Evolutionary conservation across 2,888 invertebrate genomes (phyloP).

Genomic region (Cosmopolites sordidus): DNA sequence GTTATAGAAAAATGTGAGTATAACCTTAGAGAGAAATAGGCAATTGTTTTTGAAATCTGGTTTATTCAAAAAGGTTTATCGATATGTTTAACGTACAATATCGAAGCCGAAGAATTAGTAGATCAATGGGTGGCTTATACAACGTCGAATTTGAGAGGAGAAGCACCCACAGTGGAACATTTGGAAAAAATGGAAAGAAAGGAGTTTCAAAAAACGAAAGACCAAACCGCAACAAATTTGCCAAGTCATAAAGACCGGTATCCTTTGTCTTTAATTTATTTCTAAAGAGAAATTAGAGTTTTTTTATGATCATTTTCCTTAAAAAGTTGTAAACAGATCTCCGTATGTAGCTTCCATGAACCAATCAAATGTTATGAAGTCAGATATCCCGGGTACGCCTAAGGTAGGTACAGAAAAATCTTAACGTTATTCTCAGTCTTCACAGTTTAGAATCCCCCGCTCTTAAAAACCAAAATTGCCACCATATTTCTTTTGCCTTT

Average conservation of each 20-base stretch:
- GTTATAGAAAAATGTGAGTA: constrained; percentile 58
- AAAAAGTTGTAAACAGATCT: constrained; percentile 5
- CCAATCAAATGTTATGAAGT: background rate
- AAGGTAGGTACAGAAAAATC: constrained; percentile 12
- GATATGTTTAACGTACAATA: constrained; percentile 60
- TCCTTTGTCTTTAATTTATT: constrained; percentile 7
- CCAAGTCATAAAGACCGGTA: constrained; percentile 1
- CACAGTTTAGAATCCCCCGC: background rate
- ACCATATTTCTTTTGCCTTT: constrained; percentile 38
- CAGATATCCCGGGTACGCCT: constrained; percentile 6
- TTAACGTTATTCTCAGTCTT: background rate
- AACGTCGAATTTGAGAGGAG: constrained; percentile 59
- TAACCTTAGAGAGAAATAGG: background rate
- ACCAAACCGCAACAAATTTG: constrained; percentile 3
- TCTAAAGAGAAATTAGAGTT: background rate
- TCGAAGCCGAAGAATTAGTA: constrained; percentile 66
- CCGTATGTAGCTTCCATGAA: background rate
- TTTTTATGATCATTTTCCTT: background rate
- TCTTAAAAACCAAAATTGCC: constrained; percentile 29
- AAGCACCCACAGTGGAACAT: constrained; percentile 57
- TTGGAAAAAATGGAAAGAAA: constrained; percentile 62
- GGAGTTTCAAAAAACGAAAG: constrained; percentile 53
- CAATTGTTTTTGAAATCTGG: background rate
- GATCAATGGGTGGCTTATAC: constrained; percentile 78
- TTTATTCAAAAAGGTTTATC: constrained; percentile 51